These are phyloP conservation scores for Lepidochrysops patricia DNA, from an alignment of 2,888 invertebrate species.

Conservation along the genomic window DNA sequence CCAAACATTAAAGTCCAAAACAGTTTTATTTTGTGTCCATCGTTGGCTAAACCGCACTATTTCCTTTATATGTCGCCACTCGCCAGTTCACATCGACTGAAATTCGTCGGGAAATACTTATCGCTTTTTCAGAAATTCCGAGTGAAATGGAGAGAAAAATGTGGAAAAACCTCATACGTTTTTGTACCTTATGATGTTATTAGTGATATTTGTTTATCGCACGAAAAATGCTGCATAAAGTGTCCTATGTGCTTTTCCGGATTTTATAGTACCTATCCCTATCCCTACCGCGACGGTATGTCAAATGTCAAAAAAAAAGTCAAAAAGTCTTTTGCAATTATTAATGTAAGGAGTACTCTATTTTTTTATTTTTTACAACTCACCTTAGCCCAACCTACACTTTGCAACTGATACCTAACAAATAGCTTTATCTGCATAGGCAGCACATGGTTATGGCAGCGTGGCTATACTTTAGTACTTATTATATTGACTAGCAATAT, in stretches of 20 bases:
- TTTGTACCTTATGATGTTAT: not conserved
- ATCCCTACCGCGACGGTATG: too few relatives aligned
- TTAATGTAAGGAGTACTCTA: too few relatives aligned
- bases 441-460: not conserved
- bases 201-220: not conserved
- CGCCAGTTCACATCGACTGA: constrained; percentile 1
- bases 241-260: too few relatives aligned
- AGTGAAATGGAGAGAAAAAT: not conserved
- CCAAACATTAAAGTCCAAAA: constrained; percentile 25
- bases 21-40: constrained; percentile 24
- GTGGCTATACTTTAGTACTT: not conserved
- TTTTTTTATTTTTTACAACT: too few relatives aligned
- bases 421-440: too few relatives aligned
- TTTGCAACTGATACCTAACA: not conserved
- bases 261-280: too few relatives aligned
- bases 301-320: too few relatives aligned
- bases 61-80: constrained; percentile 6
- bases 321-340: too few relatives aligned
- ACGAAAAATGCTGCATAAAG: too few relatives aligned
- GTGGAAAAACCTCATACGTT: not conserved
- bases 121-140: not conserved
- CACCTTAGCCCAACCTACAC: too few relatives aligned
- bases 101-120: constrained; percentile 12
- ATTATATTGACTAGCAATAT: not conserved
- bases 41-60: constrained; percentile 13